Evolutionary conservation across 2,113 vertebrate species (phyloP).

Genomic region (Colinus virginianus): DNA sequence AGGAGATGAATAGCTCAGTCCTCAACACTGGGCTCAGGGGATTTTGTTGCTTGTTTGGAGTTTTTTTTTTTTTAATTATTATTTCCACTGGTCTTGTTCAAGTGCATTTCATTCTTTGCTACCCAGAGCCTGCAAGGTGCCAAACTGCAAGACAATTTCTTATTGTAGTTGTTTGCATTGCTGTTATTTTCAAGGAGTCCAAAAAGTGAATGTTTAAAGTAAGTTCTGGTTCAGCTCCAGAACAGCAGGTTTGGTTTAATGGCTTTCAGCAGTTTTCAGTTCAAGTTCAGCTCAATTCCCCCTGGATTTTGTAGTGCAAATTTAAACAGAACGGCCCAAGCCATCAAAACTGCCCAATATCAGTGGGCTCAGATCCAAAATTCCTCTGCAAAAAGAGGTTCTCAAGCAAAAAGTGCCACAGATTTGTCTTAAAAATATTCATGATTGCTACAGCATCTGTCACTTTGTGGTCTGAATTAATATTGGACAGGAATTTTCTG

Average conservation of each 20-base stretch:
- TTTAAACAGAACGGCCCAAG: not conserved
- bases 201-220: not conserved
- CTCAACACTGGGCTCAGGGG: rapidly evolving
- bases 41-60: not conserved
- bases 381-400: not conserved
- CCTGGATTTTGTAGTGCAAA: not conserved
- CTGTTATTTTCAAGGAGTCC: not conserved
- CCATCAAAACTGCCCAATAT: not conserved
- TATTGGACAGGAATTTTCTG: not conserved
- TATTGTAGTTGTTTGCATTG: rapidly evolving
- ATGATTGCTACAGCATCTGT: not conserved
- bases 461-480: not conserved
- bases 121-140: not conserved
- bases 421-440: not conserved
- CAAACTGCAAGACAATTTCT: not conserved
- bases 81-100: not conserved
- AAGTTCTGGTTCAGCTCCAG: not conserved
- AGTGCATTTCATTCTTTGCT: not conserved
- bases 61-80: not conserved
- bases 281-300: not conserved
- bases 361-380: not conserved
- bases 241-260: not conserved
- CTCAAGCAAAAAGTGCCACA: not conserved
- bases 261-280: not conserved
- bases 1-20: not conserved